Conservation (phyloP, 2,113 vertebrate genomes). For the Tyrannus savana region DNA sequence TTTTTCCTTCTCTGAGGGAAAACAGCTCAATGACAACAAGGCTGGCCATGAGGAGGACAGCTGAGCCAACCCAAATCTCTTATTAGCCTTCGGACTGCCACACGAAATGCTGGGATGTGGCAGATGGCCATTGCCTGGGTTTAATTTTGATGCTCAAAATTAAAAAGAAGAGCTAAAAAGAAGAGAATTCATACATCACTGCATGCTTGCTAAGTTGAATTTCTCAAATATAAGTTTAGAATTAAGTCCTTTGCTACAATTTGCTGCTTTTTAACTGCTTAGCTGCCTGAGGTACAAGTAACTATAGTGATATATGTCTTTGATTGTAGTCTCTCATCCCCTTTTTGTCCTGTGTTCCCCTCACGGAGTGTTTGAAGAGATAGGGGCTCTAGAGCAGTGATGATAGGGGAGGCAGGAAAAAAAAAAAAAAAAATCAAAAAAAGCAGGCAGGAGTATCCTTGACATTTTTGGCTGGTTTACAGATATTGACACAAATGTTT, state of each 20-base stretch:
- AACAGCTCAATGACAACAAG: neutral
- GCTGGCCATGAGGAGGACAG: neutral
- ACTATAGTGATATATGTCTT: neutral
- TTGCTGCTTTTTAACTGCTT: neutral
- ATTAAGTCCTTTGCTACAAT: neutral
- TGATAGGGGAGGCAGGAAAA: neutral
- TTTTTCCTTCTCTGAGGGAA: neutral
- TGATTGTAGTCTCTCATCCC: neutral
- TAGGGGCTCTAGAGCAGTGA: neutral
- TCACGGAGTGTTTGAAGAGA: neutral
- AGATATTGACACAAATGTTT: neutral
- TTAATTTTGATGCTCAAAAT: neutral
- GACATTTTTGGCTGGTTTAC: neutral
- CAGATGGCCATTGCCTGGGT: neutral
- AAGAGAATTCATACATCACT: neutral
- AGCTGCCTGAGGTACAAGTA: neutral
- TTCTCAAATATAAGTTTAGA: neutral
- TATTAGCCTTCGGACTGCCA: neutral
- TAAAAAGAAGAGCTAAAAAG: neutral
- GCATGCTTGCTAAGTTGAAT: neutral
- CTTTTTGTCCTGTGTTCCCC: neutral
- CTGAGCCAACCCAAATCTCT: neutral
- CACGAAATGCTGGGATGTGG: neutral
- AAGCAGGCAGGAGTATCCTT: conserved; percentile 15
- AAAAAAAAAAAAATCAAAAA: neutral